Evolutionary conservation across 2,113 vertebrate genomes (phyloP).

Genomic region (Notiomystis cincta): DNA sequence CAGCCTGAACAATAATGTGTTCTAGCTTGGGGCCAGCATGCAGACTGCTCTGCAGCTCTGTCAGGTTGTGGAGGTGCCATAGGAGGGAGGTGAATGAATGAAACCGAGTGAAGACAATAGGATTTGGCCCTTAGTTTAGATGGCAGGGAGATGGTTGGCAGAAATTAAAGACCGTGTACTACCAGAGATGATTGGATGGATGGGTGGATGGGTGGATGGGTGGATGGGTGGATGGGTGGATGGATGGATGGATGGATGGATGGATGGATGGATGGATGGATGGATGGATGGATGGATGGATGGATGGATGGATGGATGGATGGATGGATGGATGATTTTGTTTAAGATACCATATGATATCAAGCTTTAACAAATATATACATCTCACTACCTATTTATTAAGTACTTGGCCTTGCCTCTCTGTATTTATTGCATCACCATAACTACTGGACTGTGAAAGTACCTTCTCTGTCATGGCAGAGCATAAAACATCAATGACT

Average conservation of each 20-base stretch:
- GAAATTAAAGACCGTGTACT: not conserved
- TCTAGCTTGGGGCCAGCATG: slow-evolving; percentile 35
- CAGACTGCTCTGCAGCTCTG: not conserved
- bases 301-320: not conserved
- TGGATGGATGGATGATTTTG: not conserved
- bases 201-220: not conserved
- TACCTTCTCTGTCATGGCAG: not conserved
- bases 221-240: not conserved
- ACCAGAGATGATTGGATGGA: not conserved
- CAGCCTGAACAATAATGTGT: slow-evolving; percentile 36
- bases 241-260: not conserved
- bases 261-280: not conserved
- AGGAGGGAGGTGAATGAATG: not conserved
- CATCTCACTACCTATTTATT: not conserved
- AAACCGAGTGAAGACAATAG: not conserved
- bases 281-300: not conserved
- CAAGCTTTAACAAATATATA: not conserved
- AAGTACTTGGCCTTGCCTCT: not conserved
- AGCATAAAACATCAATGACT: not conserved
- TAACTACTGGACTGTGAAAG: not conserved
- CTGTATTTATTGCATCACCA: not conserved
- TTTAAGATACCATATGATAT: not conserved
- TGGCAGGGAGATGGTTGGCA: not conserved
- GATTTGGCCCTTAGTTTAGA: not conserved
- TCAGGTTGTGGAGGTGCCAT: not conserved